Evolutionary conservation across 1,140 invertebrate species (phyloP).

Genomic region (Apis cerana): DNA sequence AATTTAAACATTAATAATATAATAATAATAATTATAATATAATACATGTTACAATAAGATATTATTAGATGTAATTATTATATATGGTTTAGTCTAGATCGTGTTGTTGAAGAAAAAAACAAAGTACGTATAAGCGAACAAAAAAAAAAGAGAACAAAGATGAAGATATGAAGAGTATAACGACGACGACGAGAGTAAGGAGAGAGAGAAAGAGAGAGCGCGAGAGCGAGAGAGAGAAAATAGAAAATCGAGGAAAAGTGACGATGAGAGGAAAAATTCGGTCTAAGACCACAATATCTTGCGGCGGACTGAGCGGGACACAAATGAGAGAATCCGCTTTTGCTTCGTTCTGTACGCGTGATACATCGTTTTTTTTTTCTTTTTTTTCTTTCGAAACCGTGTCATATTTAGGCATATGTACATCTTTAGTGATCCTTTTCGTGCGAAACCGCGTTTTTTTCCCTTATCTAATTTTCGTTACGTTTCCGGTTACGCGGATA

Average conservation of each 20-base stretch:
- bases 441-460: not conserved
- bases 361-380: constrained; percentile 47
- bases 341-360: constrained; percentile 27
- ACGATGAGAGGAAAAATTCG: constrained; percentile 67
- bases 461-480: not conserved
- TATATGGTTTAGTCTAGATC: constrained; percentile 81
- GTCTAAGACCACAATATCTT: constrained; percentile 72
- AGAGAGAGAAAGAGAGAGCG: constrained; percentile 19
- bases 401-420: not conserved
- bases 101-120: constrained; percentile 81
- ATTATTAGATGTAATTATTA: constrained; percentile 83
- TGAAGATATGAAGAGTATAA: constrained; percentile 45
- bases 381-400: constrained; percentile 21
- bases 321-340: constrained; percentile 53
- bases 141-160: constrained; percentile 47
- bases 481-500: constrained; percentile 33
- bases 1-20: constrained; percentile 80
- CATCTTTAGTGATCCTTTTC: not conserved
- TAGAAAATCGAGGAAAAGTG: constrained; percentile 39
- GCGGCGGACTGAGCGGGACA: constrained; percentile 73
- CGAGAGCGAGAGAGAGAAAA: constrained; percentile 39
- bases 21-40: constrained; percentile 79
- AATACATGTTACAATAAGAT: constrained; percentile 82
- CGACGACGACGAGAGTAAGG: constrained; percentile 34
- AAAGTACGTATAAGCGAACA: constrained; percentile 77